These are phyloP conservation scores for Pomacea maculata DNA, from an alignment of 1,140 invertebrate genomes.

Conservation along the genomic window DNA sequence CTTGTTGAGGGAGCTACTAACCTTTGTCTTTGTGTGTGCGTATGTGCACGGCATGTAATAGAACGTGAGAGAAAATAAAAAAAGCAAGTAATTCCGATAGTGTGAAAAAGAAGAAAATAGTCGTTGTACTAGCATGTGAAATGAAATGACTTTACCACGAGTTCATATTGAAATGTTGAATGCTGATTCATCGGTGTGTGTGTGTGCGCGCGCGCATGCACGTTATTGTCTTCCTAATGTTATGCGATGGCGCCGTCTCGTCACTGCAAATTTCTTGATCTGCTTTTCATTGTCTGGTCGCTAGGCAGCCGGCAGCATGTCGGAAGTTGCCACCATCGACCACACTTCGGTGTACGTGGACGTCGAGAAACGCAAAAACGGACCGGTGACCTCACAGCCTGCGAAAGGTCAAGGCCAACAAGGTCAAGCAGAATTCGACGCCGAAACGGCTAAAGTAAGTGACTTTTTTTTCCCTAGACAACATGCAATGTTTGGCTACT, in stretches of 20 bases:
- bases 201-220: background rate
- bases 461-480: background rate
- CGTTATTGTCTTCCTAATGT: background rate
- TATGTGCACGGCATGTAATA: no score
- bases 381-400: constrained; percentile 25
- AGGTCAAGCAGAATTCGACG: constrained; percentile 27
- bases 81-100: no score
- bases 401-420: background rate
- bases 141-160: no score
- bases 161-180: no score
- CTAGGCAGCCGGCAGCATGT: constrained; percentile 22
- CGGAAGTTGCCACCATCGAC: constrained; percentile 40
- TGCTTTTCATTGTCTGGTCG: background rate
- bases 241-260: no score
- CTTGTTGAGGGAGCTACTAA: no score
- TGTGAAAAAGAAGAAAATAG: no score
- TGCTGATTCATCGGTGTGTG: background rate
- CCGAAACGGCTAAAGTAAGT: constrained; percentile 28
- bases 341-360: constrained; percentile 42
- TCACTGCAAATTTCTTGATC: no score
- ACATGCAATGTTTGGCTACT: no score
- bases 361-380: constrained; percentile 11
- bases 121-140: no score
- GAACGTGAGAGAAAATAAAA: no score
- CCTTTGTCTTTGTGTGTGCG: no score